Evolutionary conservation across 2,113 vertebrate species (phyloP), one percentile per base, ranked within the genome.

Genomic region (Callopanchax toddi): DNA sequence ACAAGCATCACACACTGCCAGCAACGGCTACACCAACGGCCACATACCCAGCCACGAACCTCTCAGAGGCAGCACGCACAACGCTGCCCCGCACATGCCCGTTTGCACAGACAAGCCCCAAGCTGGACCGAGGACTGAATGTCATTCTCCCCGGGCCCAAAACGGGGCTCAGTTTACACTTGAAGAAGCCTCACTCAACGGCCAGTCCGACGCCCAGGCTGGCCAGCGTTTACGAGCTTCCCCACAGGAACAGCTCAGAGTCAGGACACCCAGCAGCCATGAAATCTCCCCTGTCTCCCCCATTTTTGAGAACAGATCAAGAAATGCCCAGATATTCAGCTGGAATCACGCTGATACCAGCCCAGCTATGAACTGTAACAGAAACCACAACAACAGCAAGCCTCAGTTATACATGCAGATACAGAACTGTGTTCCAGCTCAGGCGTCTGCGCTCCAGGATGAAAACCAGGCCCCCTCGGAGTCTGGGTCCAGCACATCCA

Each of bases 401-500:
- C 83, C 81, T 80, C 86, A 76, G 55, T 49, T n/a, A n/a, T n/a
- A n/a, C n/a, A n/a, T 42, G 25, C 69, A 53, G 53, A 56, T 36
- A 10, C 90, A 91, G 87, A 11, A 55, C 86, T 84, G 82, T 81
- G 86, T 84, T 17, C 85, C 77, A 81, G 87, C 90, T 23, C 90
- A 92, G 71, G 74, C 66, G 0, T 89, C 86, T 78, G 76, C 63
- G 45, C 73, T 78, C 45, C 93, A 90, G 16, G 91, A 95, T 75
- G 94, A 95, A 83, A 96, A 96, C 51, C 91, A 94, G 86, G 93
- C 95, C 18, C 90, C 93, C 25, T 56, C 49, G 2, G 76, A 89
- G 26, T 74, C 62, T 13, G 80, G 86, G 40, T 79, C 80, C 72
- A 80, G 90, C 74, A 79, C 81, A 59, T 89, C 86, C 72, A 92